Percentiles rank a stretch among this genome's conserved stretches.
Conservation (phyloP, 2,888 invertebrate genomes). For the Eutolmus rufibarbis region DNA sequence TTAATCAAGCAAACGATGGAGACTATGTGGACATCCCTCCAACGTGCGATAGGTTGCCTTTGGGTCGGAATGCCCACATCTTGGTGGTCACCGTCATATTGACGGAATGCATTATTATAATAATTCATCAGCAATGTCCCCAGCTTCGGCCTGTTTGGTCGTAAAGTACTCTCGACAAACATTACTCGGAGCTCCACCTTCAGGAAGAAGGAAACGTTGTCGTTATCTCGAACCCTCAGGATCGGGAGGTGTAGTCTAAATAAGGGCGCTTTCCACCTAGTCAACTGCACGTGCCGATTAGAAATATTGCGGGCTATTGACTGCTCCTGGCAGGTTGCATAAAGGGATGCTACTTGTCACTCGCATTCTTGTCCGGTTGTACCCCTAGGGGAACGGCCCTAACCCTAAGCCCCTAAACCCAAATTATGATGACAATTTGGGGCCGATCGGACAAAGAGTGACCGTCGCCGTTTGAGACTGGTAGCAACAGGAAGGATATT, state of each 20-base stretch:
- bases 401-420: neutral
- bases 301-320: constrained; percentile 13
- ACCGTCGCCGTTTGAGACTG: neutral
- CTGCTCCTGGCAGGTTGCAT: constrained; percentile 12
- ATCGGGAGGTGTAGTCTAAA: neutral
- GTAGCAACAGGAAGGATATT: constrained; percentile 11
- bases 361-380: neutral
- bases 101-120: constrained; percentile 17
- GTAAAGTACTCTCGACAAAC: neutral
- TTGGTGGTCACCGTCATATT: neutral
- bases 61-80: neutral
- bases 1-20: neutral
- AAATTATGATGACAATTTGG: constrained; percentile 23
- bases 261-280: neutral
- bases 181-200: neutral
- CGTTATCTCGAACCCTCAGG: neutral
- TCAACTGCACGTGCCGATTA: constrained; percentile 21
- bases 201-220: neutral
- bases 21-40: neutral
- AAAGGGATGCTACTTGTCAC: neutral
- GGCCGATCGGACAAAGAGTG: neutral
- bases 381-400: neutral
- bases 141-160: neutral
- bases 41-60: neutral
- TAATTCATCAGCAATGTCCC: constrained; percentile 4